A percentile compares a stretch with the other conserved stretches of the same genome.
phyloP scores from a whole-genome alignment of 1,140 invertebrate genomes.

The Idris sp. region DNA sequence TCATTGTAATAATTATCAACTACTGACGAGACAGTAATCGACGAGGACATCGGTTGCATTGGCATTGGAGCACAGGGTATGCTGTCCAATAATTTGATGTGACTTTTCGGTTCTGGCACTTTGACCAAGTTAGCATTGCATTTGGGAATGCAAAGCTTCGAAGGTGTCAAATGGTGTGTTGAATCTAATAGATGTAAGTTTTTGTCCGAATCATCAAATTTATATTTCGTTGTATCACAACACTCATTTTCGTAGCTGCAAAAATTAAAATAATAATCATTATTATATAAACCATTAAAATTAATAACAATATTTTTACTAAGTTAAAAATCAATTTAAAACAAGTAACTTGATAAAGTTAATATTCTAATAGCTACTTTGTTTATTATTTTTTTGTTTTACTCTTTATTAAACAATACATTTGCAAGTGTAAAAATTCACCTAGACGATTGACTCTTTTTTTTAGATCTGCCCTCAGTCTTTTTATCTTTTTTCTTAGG shows the following conservation, averaged over 20 bases:
- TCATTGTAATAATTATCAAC: slow-evolving; percentile 59
- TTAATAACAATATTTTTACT: no score
- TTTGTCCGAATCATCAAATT: slow-evolving; percentile 46
- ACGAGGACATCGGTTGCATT: slow-evolving; percentile 64
- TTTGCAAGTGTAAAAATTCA: slow-evolving; percentile 58
- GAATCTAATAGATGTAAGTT: slow-evolving; percentile 26
- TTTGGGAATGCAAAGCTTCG: slow-evolving; percentile 66
- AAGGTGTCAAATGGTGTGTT: slow-evolving; percentile 47
- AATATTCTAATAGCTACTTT: no score
- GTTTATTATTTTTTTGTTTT: no score
- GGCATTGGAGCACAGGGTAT: slow-evolving; percentile 73
- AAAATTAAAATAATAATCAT: slow-evolving; percentile 6
- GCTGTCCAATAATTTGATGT: slow-evolving; percentile 74
- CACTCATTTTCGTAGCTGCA: slow-evolving; percentile 62
- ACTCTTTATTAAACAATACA: no score
- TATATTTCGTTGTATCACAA: slow-evolving; percentile 25
- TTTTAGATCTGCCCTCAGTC: slow-evolving; percentile 63
- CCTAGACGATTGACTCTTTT: slow-evolving; percentile 73
- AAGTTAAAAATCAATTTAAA: no score
- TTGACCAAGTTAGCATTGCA: slow-evolving; percentile 75
- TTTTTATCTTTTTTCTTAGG: slow-evolving; percentile 78
- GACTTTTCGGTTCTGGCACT: slow-evolving; percentile 70
- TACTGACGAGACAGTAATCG: slow-evolving; percentile 53
- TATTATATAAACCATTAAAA: no score
- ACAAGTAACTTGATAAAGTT: no score